Evolutionary conservation across 2,888 invertebrate species (phyloP).

Genomic region (Scrobipalpa costella): DNA sequence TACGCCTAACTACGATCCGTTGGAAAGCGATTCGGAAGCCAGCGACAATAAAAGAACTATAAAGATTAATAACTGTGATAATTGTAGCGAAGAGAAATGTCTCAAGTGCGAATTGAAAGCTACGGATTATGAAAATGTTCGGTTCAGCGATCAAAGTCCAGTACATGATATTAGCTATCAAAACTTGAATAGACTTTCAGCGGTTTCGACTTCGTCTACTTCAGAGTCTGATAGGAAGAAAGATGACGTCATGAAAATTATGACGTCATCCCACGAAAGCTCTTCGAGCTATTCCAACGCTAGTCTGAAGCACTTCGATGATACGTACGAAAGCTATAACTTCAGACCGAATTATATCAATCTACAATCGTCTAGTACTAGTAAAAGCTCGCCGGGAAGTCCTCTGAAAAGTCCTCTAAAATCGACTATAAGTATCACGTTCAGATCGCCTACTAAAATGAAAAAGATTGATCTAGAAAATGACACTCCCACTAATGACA

Average conservation of each 20-base stretch:
- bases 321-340: slow-evolving; percentile 69
- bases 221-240: slow-evolving; percentile 56
- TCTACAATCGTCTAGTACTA: slow-evolving; percentile 64
- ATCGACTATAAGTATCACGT: slow-evolving; percentile 87
- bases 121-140: slow-evolving; percentile 59
- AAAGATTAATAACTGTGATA: slow-evolving; percentile 58
- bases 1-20: slow-evolving; percentile 66
- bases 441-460: slow-evolving; percentile 82
- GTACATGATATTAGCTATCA: slow-evolving; percentile 73
- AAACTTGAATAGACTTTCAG: slow-evolving; percentile 72
- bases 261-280: slow-evolving; percentile 76
- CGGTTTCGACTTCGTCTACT: slow-evolving; percentile 68
- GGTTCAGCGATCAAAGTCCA: slow-evolving; percentile 56
- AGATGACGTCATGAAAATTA: slow-evolving; percentile 55
- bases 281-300: slow-evolving; percentile 69
- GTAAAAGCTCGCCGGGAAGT: slow-evolving; percentile 68
- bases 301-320: slow-evolving; percentile 58
- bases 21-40: slow-evolving; percentile 72
- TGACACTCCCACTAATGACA: slow-evolving; percentile 68
- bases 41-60: slow-evolving; percentile 71
- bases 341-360: slow-evolving; percentile 75
- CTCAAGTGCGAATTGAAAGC: slow-evolving; percentile 72
- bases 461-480: slow-evolving; percentile 69
- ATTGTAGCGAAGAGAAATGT: slow-evolving; percentile 64
- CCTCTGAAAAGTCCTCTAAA: slow-evolving; percentile 82